Conservation (phyloP, 2,797 vertebrate genomes). For the Melanotaenia boesemani region DNA sequence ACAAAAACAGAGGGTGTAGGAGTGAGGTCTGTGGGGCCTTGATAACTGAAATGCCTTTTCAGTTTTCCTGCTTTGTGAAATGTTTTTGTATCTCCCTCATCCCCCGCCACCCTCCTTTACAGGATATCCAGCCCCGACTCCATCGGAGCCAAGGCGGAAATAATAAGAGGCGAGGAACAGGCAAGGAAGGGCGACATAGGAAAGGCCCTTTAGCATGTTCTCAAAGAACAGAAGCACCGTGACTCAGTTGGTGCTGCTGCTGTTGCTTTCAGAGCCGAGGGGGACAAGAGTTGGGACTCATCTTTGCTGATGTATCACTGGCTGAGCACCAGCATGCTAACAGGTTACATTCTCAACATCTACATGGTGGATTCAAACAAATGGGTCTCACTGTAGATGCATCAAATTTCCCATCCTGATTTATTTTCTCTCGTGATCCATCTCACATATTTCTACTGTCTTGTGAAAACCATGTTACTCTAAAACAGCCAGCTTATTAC, state of each 20-base stretch:
- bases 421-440: not conserved
- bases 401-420: not conserved
- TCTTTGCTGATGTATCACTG: not conserved
- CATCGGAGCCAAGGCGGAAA: slow-evolving; percentile 85
- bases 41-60: slow-evolving; percentile 66
- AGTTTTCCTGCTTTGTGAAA: slow-evolving; percentile 77
- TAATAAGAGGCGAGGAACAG: slow-evolving; percentile 83
- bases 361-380: not conserved
- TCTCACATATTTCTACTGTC: not conserved
- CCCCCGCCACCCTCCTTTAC: slow-evolving; percentile 11
- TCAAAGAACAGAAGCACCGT: slow-evolving; percentile 76
- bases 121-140: slow-evolving; percentile 76
- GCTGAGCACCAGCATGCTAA: not conserved
- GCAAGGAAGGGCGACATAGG: slow-evolving; percentile 74
- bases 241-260: slow-evolving; percentile 38
- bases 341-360: not conserved
- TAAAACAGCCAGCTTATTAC: not conserved
- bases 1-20: slow-evolving; percentile 44
- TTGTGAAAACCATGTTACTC: not conserved
- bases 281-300: not conserved
- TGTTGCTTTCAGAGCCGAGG: not conserved
- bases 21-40: slow-evolving; percentile 49
- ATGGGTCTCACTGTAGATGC: not conserved
- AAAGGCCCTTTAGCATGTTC: slow-evolving; percentile 77
- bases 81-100: slow-evolving; percentile 28